Conservation (phyloP, 2,113 vertebrate species). For the Melanotaenia duboulayi region DNA sequence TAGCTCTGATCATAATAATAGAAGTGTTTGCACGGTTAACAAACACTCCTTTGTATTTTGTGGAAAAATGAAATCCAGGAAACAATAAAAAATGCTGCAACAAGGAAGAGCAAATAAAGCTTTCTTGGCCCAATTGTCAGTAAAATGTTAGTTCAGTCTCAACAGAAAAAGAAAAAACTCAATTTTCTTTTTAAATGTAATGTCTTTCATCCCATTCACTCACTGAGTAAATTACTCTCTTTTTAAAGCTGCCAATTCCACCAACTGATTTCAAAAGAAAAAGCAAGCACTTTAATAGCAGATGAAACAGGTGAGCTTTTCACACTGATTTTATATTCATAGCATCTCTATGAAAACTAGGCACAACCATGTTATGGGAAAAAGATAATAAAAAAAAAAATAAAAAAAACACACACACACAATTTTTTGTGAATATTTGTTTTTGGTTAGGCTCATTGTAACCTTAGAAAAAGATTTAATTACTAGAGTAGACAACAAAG, state of each 20-base stretch:
- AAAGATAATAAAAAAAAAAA: no score
- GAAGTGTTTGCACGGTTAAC: no score
- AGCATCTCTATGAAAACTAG: constrained; percentile 16
- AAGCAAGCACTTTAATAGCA: constrained; percentile 30
- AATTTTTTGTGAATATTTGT: background rate
- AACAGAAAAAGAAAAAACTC: no score
- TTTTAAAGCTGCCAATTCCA: constrained; percentile 13
- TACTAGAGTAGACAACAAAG: background rate
- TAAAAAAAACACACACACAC: no score
- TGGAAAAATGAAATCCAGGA: no score
- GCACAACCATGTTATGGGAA: background rate
- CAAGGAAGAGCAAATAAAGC: no score
- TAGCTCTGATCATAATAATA: no score
- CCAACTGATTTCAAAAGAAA: constrained; percentile 19
- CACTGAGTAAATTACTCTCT: constrained; percentile 22
- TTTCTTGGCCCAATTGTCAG: no score
- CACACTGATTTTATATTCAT: constrained; percentile 20
- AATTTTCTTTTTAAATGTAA: background rate
- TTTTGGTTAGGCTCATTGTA: background rate
- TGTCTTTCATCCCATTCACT: background rate
- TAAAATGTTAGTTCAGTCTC: no score
- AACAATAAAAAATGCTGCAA: no score
- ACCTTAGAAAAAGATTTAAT: background rate
- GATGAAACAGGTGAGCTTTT: constrained; percentile 18
- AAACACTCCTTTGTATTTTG: no score